Evolutionary conservation across 2,797 vertebrate species (phyloP).

Genomic region (Gephyroberyx darwinii): DNA sequence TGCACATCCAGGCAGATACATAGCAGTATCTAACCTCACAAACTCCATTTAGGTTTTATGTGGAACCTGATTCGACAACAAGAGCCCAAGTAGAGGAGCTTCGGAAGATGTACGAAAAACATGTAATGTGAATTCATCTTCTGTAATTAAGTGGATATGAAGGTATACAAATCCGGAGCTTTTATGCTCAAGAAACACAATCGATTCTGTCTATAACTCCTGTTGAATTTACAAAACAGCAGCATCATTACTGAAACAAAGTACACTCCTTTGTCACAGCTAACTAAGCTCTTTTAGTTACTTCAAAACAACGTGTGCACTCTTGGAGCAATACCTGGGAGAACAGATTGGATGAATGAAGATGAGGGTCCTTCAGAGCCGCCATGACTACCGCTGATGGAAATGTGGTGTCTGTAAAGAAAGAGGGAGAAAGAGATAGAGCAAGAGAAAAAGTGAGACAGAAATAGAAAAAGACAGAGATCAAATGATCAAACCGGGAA

Average conservation of each 20-base stretch:
- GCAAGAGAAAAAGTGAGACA: not conserved
- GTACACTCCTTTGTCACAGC: slow-evolving; percentile 55
- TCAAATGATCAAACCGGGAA: not conserved
- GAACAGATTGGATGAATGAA: slow-evolving; percentile 6
- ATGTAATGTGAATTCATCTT: slow-evolving; percentile 31
- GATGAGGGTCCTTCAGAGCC: slow-evolving; percentile 12
- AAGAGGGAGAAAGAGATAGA: not conserved
- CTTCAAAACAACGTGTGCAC: slow-evolving; percentile 40
- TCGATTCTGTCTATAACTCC: slow-evolving; percentile 45
- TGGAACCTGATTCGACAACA: not conserved
- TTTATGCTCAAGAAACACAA: slow-evolving; percentile 34
- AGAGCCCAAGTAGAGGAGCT: slow-evolving; percentile 12
- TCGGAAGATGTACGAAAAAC: slow-evolving; percentile 35
- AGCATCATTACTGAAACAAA: slow-evolving; percentile 55
- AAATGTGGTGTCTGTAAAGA: slow-evolving; percentile 9
- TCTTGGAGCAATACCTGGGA: slow-evolving; percentile 29
- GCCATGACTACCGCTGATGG: not conserved
- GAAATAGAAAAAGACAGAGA: not conserved
- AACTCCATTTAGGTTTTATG: slow-evolving; percentile 30
- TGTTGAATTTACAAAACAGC: slow-evolving; percentile 43
- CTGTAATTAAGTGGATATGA: slow-evolving; percentile 52
- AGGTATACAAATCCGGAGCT: slow-evolving; percentile 31
- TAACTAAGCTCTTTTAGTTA: slow-evolving; percentile 49
- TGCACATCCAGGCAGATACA: slow-evolving; percentile 16
- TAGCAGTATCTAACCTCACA: slow-evolving; percentile 6